phyloP scores from a whole-genome alignment of 2,888 invertebrate genomes.

The Cheilosia scutellata region DNA sequence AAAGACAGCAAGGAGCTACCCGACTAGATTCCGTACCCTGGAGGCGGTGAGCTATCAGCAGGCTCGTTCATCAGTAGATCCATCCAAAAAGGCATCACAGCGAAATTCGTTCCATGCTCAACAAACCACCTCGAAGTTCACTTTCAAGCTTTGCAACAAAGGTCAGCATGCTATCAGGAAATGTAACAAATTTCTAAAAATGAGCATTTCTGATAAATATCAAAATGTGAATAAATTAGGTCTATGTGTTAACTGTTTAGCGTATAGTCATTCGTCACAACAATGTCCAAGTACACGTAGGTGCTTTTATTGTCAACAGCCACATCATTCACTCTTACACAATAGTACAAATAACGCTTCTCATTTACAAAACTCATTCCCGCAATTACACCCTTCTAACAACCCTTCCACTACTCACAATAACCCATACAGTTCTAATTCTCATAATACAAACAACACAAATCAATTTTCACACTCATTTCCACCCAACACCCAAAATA shows the following conservation, averaged over 20 bases:
- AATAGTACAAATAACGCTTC: constrained; percentile 1
- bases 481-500: not conserved
- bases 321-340: constrained; percentile 14
- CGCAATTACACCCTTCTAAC: not conserved
- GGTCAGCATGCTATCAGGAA: constrained; percentile 25
- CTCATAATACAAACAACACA: not conserved
- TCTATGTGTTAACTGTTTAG: constrained; percentile 17
- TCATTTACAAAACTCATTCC: not conserved
- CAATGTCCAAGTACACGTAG: constrained; percentile 7
- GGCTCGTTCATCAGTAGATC: not conserved
- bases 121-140: not conserved
- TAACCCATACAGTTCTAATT: not conserved
- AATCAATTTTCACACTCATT: not conserved
- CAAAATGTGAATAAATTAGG: not conserved
- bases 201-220: constrained; percentile 19
- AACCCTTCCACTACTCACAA: not conserved
- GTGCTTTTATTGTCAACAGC: constrained; percentile 13
- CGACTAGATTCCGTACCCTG: constrained; percentile 1
- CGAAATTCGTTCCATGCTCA: not conserved
- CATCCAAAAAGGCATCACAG: not conserved
- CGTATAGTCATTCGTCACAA: constrained; percentile 10
- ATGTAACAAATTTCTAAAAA: constrained; percentile 22
- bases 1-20: constrained; percentile 3
- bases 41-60: constrained; percentile 14
- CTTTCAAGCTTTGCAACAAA: constrained; percentile 2